These are phyloP conservation scores for Synodontis membranacea DNA, from an alignment of 2,113 vertebrate species.

Conservation along the genomic window DNA sequence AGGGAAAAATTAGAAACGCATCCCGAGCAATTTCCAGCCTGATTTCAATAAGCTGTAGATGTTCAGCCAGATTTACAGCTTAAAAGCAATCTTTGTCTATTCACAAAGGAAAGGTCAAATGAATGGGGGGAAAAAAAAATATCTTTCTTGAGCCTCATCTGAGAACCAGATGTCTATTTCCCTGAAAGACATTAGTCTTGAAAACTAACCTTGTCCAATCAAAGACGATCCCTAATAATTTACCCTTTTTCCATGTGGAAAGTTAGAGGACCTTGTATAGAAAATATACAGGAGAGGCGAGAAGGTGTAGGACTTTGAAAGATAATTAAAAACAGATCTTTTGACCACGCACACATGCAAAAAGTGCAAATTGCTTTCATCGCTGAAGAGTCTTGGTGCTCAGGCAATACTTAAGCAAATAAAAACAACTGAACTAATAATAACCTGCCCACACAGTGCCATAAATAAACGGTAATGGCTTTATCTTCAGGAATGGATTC, in stretches of 20 bases:
- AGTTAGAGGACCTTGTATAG: neutral
- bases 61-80: slow-evolving; percentile 39
- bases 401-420: slow-evolving; percentile 34
- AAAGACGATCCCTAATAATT: neutral
- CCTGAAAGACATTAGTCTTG: neutral
- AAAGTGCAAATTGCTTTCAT: slow-evolving; percentile 39
- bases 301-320: neutral
- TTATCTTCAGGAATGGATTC: slow-evolving; percentile 22
- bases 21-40: slow-evolving; percentile 46
- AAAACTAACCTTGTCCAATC: neutral
- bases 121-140: neutral
- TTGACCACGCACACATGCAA: slow-evolving; percentile 13
- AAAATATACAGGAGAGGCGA: slow-evolving; percentile 5
- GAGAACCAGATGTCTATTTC: neutral
- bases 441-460: slow-evolving; percentile 31
- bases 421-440: slow-evolving; percentile 46
- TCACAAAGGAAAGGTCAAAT: slow-evolving; percentile 38
- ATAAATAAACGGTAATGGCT: slow-evolving; percentile 27
- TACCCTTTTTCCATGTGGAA: neutral
- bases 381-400: neutral
- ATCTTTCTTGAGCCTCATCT: neutral
- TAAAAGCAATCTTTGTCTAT: slow-evolving; percentile 28
- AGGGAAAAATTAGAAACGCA: slow-evolving; percentile 47
- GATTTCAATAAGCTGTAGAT: slow-evolving; percentile 39
- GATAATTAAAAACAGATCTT: slow-evolving; percentile 42